These are phyloP conservation scores for Sebastes iracundus DNA, from an alignment of 2,797 vertebrate species.

Conservation along the genomic window DNA sequence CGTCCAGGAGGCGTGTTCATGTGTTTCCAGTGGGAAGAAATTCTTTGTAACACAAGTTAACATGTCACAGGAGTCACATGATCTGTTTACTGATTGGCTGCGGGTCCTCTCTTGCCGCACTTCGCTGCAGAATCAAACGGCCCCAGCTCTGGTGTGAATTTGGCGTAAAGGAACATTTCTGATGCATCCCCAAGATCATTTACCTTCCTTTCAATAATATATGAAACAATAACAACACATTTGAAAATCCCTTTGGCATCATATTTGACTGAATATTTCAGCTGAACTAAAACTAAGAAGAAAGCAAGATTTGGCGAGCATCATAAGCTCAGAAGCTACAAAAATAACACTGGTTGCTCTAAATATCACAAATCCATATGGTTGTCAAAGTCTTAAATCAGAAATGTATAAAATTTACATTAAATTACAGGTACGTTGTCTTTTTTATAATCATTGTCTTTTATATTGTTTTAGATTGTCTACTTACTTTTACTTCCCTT, in stretches of 20 bases:
- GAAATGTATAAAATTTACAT: background rate
- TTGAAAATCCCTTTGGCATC: background rate
- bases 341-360: background rate
- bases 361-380: background rate
- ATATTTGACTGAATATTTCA: background rate
- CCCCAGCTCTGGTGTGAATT: too few species aligned
- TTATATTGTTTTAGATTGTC: too few species aligned
- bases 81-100: too few species aligned
- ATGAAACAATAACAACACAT: background rate
- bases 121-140: too few species aligned
- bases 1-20: too few species aligned
- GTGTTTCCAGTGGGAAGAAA: too few species aligned
- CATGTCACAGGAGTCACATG: too few species aligned
- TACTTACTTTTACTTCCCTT: too few species aligned
- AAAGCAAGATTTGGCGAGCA: background rate
- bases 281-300: background rate
- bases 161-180: background rate
- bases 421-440: rapidly evolving
- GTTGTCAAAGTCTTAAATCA: background rate
- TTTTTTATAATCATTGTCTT: too few species aligned
- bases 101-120: too few species aligned
- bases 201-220: background rate
- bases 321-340: background rate
- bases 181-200: background rate
- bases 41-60: too few species aligned